Evolutionary conservation across 2,888 invertebrate genomes (phyloP).

Genomic region (Asteroscopus sphinx): DNA sequence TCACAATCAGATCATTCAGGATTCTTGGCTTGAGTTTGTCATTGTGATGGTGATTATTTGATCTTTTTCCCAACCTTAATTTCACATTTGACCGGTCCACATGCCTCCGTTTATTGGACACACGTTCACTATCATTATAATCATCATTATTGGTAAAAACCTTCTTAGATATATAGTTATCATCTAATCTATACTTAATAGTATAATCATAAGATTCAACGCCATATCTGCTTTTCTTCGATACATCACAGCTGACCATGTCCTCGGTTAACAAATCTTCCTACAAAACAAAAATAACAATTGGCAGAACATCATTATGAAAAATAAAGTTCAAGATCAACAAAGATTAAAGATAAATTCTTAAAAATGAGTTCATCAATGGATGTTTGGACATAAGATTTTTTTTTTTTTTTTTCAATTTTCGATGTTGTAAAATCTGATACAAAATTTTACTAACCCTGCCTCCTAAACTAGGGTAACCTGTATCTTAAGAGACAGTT

Average conservation of each 20-base stretch:
- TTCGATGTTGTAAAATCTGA: no score
- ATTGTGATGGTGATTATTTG: slow-evolving; percentile 78
- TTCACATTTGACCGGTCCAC: slow-evolving; percentile 90
- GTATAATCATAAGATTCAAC: slow-evolving; percentile 95
- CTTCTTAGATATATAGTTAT: slow-evolving; percentile 80
- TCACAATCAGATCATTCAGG: slow-evolving; percentile 90
- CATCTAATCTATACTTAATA: slow-evolving; percentile 91
- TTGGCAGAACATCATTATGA: no score
- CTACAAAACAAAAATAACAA: slow-evolving; percentile 80
- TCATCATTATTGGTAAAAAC: slow-evolving; percentile 73
- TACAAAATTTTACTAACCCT: no score
- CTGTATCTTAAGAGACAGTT: no score
- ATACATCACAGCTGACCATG: slow-evolving; percentile 94
- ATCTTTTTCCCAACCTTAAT: slow-evolving; percentile 88
- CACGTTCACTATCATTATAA: slow-evolving; percentile 59
- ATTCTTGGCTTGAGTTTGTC: slow-evolving; percentile 88
- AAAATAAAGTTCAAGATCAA: no score
- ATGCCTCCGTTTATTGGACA: slow-evolving; percentile 89
- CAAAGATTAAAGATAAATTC: no score
- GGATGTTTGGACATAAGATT: no score
- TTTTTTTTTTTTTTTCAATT: no score
- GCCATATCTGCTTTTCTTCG: slow-evolving; percentile 91
- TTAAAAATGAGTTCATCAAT: no score
- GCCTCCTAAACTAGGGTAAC: no score
- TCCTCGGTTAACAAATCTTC: slow-evolving; percentile 95